Evolutionary conservation across 2,797 vertebrate genomes (phyloP).

Genomic region (Halcyon leucocephala): DNA sequence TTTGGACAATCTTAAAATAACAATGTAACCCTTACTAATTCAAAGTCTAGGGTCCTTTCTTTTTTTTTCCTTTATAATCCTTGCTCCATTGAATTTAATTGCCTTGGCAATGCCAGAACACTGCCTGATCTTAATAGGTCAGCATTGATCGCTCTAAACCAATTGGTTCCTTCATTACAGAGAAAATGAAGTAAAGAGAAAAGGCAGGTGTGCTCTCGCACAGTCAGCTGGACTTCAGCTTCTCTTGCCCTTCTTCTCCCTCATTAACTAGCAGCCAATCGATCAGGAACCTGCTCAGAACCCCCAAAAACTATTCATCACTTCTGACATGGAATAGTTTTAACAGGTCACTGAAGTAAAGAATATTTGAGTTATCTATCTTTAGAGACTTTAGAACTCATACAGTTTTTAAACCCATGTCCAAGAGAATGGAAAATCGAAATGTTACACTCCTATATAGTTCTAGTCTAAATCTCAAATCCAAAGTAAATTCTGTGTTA

Average conservation of each 20-base stretch:
- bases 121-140: conserved; percentile 75
- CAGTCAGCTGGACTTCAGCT: conserved; percentile 62
- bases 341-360: conserved; percentile 63
- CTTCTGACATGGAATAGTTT: conserved; percentile 64
- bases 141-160: conserved; percentile 80
- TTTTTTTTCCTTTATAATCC: conserved; percentile 37
- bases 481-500: background rate
- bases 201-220: conserved; percentile 48
- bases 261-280: conserved; percentile 75
- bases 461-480: background rate
- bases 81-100: conserved; percentile 77
- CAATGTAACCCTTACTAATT: conserved; percentile 48
- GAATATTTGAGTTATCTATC: conserved; percentile 51
- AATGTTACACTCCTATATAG: background rate
- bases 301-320: conserved; percentile 78
- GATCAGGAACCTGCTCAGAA: conserved; percentile 75
- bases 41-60: background rate
- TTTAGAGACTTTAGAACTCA: conserved; percentile 37
- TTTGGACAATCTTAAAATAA: conserved; percentile 41
- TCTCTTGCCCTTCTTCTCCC: conserved; percentile 49
- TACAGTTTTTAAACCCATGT: background rate
- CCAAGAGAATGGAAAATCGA: background rate
- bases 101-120: conserved; percentile 74
- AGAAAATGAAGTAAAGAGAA: conserved; percentile 79
- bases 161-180: conserved; percentile 80